Base-by-base conservation (phyloP, 2,113 vertebrate species). In the Chloroceryle aenea region DNA sequence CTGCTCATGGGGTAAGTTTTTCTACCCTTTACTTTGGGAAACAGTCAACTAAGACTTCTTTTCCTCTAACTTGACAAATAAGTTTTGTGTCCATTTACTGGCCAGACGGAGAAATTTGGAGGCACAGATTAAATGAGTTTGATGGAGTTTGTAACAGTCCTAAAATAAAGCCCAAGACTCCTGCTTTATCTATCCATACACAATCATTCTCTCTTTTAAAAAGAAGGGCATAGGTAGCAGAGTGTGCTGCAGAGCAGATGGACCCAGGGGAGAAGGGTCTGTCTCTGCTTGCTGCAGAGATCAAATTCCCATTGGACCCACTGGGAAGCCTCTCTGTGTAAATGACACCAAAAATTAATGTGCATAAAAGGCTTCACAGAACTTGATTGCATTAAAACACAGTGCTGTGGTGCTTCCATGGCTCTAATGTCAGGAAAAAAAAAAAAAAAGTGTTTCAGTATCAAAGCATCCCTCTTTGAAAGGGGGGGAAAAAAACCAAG, bases 261-360 rank as follows among this genome's bases (percentile, higher is more conserved):
- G 50, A 40, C 66, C 42, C 61, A 42, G 30, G 32, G 52, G 63
- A 89, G 42, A 67, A 71, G 30, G 34, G 12, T 74, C 50, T 87
- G 45, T 53, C 64, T 75, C 74, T 64, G 36, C 59, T 75, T 86
- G 45, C 61, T 36, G 29, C 38, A 64, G 56, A 47, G 85, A 94
- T 94, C 76, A 81, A 85, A 96, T 82, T 87, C 69, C 73, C 85
- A 81, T 12, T 26, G 34, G 66, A 32, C 53, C 30, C 66, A 80
- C 34, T 13, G 38, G 68, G 36, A 94, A 92, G 40, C 29, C 45
- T 94, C 25, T 64, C 58, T 34, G 48, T 85, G 72, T 89, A 93
- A 90, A 78, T 84, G 74, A 80, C 52, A 92, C 56, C 55, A 66
- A 90, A 87, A 79, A 81, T 72, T 92, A 93, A 81, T 58, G 85